Conservation (phyloP, 1,140 invertebrate genomes). For the Pseudomyrmex pallidus region DNA sequence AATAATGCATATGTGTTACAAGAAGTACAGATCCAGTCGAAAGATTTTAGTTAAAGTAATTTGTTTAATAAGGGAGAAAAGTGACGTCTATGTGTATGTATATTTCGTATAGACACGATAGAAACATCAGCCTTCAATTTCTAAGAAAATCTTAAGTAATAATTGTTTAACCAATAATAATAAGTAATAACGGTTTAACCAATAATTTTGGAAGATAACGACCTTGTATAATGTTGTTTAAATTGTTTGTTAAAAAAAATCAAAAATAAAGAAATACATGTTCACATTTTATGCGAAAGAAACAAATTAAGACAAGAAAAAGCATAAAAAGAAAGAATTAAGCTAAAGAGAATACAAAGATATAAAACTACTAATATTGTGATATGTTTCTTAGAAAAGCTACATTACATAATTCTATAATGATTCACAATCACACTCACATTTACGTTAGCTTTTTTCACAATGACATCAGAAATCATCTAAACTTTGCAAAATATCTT, state of each 20-base stretch:
- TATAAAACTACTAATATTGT: constrained; percentile 6
- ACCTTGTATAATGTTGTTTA: neutral
- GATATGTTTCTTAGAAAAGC: neutral
- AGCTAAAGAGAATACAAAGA: neutral
- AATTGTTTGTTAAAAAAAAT: neutral
- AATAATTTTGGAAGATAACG: constrained; percentile 18
- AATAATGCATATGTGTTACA: neutral
- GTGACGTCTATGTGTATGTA: neutral
- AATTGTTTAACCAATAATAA: too few species aligned
- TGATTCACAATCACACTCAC: constrained; percentile 14
- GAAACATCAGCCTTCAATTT: neutral
- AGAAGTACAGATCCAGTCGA: neutral
- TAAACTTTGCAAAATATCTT: constrained; percentile 5
- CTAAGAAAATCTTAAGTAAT: neutral
- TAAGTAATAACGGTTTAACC: too few species aligned
- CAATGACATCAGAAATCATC: constrained; percentile 5
- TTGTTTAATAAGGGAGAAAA: neutral
- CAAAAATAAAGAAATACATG: neutral
- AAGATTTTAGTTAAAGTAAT: constrained; percentile 4
- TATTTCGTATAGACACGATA: neutral
- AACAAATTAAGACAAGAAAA: neutral
- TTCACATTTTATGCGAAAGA: neutral
- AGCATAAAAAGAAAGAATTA: neutral
- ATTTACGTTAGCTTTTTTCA: constrained; percentile 39
- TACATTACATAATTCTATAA: constrained; percentile 40